Conservation (phyloP, 2,113 vertebrate species). For the Coptodon rendalli region DNA sequence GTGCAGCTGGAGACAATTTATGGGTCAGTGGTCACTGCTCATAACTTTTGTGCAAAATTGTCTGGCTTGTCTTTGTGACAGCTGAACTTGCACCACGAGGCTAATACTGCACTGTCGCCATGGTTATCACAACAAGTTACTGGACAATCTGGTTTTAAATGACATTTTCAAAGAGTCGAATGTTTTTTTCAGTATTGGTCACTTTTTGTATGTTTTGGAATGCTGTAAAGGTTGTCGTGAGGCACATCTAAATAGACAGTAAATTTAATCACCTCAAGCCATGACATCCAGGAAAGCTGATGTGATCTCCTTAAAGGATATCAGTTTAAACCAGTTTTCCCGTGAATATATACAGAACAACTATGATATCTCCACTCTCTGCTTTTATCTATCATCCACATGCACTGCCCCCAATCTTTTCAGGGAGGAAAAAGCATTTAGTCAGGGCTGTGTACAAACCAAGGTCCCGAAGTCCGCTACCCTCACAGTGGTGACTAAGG, state of each 20-base stretch:
- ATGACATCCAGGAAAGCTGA: conserved; percentile 45
- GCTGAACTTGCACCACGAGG: conserved; percentile 9
- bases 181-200: not conserved
- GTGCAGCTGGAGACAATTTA: conserved; percentile 45
- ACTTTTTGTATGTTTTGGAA: not conserved
- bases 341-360: conserved; percentile 14
- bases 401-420: conserved; percentile 37
- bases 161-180: not conserved
- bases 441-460: conserved; percentile 23
- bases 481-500: conserved; percentile 33
- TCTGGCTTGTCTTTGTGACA: conserved; percentile 17
- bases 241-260: conserved; percentile 8
- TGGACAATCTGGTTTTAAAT: not conserved
- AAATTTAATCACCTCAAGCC: conserved; percentile 52
- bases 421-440: conserved; percentile 26
- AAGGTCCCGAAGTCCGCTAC: conserved; percentile 38
- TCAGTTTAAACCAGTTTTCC: conserved; percentile 31
- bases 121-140: conserved; percentile 19
- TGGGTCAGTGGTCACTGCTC: conserved; percentile 29
- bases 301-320: conserved; percentile 34
- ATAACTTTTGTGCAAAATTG: conserved; percentile 20
- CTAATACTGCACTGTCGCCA: not conserved
- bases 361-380: conserved; percentile 34
- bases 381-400: conserved; percentile 50
- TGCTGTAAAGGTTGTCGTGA: conserved; percentile 3